Base-by-base conservation (phyloP, 2,888 invertebrate species). In the Habrosyne pyritoides region DNA sequence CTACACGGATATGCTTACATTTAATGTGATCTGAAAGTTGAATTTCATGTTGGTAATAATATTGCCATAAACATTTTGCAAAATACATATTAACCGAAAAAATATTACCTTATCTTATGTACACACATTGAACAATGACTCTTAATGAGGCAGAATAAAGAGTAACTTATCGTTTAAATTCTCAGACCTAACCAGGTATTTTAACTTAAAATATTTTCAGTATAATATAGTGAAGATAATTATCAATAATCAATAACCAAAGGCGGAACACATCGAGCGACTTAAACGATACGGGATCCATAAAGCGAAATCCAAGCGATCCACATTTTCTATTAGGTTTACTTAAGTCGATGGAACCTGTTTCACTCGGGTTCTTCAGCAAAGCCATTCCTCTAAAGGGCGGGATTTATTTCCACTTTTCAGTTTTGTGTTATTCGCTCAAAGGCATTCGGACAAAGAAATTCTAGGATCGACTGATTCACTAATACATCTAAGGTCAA, bases 351-450 rank as follows among this genome's bases (percentile, higher is more conserved):
- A 54, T 36, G 48, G 47, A 54, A 57, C 47, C 53, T 52, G 57
- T 54, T 57, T 54, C 52, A 14, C 51, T 53, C 33, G 54, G 42
- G 10, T 52, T 28, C n/a, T 53, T 49, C 53, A 36, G 53, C 51
- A 52, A 54, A 62, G 63, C 62, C 61, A 62, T 47, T 53, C 50
- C 10, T 60, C 66, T 59, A 69, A 72, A 68, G 62, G 61, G 70
- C 65, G 61, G 76, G 75, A 79, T 81, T 83, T 82, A 78, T 82
- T 78, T 81, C 72, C 76, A 79, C 80, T 83, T 83, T 81, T 75
- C 81, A 81, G 76, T 75, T 73, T 72, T 67, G 69, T 70, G 72
- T 73, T 56, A 68, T 67, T 68, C 66, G 66, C 64, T 68, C 69
- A 65, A 61, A 71, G 63, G 67, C 61, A 69, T 73, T 64, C 58